Evolutionary conservation across 2,888 invertebrate species (phyloP).

Genomic region (Acanthoscelides obtectus): DNA sequence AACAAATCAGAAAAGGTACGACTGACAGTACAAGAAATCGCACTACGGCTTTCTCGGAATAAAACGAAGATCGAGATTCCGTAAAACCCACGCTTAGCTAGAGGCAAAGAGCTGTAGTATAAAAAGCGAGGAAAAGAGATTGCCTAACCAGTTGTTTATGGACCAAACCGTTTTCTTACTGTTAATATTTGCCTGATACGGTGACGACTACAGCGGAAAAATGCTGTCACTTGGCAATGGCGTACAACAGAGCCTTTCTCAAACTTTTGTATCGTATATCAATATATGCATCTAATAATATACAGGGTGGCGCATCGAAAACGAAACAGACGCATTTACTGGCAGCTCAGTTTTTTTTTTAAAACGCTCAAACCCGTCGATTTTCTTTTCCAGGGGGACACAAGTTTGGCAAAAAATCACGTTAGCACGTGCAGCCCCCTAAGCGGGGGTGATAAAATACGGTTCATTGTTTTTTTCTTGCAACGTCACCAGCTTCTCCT

Average conservation of each 20-base stretch:
- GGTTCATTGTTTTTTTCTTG: too few relatives aligned
- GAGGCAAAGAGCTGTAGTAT: background rate
- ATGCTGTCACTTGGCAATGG: background rate
- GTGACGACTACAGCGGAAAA: background rate
- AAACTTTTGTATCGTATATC: background rate
- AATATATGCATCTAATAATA: too few relatives aligned
- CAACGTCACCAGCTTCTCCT: too few relatives aligned
- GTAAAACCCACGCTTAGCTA: background rate
- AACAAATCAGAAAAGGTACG: background rate
- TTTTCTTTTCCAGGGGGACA: too few relatives aligned
- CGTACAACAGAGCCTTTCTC: background rate
- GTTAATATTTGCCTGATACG: background rate
- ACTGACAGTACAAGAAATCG: background rate
- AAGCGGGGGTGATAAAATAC: too few relatives aligned
- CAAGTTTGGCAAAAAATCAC: too few relatives aligned
- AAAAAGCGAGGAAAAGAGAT: background rate
- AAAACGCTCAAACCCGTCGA: too few relatives aligned
- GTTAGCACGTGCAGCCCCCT: too few relatives aligned
- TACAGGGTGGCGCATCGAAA: too few relatives aligned
- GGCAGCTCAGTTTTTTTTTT: too few relatives aligned
- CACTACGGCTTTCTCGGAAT: background rate
- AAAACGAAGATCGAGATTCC: background rate
- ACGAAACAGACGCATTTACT: too few relatives aligned
- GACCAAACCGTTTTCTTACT: background rate
- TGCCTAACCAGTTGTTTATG: background rate